Evolutionary conservation across 2,888 invertebrate species (phyloP), one percentile per base, ranked within the genome.

Genomic region (Stomorhina lunata): DNA sequence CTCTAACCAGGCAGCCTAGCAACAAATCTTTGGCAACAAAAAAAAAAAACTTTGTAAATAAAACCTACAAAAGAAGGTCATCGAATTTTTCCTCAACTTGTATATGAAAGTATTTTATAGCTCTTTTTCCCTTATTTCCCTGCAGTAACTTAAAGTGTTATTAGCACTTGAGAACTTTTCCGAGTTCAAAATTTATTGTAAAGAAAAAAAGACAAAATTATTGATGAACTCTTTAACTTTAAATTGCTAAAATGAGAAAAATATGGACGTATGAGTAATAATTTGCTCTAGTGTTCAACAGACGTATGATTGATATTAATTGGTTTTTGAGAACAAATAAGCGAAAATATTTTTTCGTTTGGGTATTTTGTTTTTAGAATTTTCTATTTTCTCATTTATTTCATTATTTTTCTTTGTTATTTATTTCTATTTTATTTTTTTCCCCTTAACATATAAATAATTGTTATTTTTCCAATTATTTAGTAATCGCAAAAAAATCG

Each of bases 211-310:
- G n/a, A 10, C 27, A 43, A 66, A 48, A 34, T 22, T 2, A 20
- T 9, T n/a, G n/a, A n/a, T n/a, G n/a, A n/a, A 17, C 22, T 53
- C 9, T 53, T 53, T 25, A 25, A 27, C 4, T 7, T 45, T 7
- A 17, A 9, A n/a, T n/a, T n/a, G n/a, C n/a, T n/a, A n/a, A n/a
- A n/a, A n/a, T n/a, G n/a, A n/a, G n/a, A n/a, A n/a, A n/a, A n/a
- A n/a, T n/a, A n/a, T 25, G 34, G 4, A 50, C 80, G 57, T 75
- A 69, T 75, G 80, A 69, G 75, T 34, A 45, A 69, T 22, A 25
- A 15, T 9, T 69, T 4, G n/a, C 17, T 25, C 6, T 6, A 12
- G 0, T 34, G 32, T 34, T 15, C 32, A 48, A 17, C 45, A 32
- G 12, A 55, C 34, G 55, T 53, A 65, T 75, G 57, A 66, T 25